Conservation (phyloP, 2,797 vertebrate species). For the Steatocranus sp. region DNA sequence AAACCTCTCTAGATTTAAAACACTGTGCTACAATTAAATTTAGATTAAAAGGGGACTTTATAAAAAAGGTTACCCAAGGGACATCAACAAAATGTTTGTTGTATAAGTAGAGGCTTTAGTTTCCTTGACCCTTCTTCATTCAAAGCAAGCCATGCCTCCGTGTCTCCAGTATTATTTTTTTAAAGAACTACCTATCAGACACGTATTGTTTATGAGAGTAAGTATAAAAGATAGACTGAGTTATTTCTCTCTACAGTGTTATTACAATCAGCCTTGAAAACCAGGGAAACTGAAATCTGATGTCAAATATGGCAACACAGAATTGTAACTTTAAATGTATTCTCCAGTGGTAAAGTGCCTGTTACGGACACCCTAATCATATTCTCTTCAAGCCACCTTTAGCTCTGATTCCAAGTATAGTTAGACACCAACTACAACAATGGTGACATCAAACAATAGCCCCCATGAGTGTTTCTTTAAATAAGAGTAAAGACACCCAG, state of each 20-base stretch:
- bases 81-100: not conserved
- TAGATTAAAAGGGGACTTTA: not conserved
- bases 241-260: not conserved
- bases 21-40: not conserved
- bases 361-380: not conserved
- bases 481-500: conserved; percentile 26
- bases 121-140: not conserved
- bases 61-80: not conserved
- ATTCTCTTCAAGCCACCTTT: not conserved
- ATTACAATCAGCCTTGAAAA: not conserved
- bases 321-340: not conserved
- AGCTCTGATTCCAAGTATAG: conserved; percentile 24
- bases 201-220: not conserved
- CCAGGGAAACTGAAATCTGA: not conserved
- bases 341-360: not conserved
- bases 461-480: conserved; percentile 35
- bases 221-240: not conserved
- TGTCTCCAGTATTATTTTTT: not conserved
- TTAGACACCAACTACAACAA: conserved; percentile 27
- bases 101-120: not conserved
- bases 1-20: not conserved
- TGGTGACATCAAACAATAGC: conserved; percentile 22
- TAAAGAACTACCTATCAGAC: not conserved
- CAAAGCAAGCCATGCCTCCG: not conserved
- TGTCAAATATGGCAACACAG: not conserved